These are phyloP conservation scores for Conopomorpha cramerella DNA, from an alignment of 1,140 invertebrate species.

Conservation along the genomic window DNA sequence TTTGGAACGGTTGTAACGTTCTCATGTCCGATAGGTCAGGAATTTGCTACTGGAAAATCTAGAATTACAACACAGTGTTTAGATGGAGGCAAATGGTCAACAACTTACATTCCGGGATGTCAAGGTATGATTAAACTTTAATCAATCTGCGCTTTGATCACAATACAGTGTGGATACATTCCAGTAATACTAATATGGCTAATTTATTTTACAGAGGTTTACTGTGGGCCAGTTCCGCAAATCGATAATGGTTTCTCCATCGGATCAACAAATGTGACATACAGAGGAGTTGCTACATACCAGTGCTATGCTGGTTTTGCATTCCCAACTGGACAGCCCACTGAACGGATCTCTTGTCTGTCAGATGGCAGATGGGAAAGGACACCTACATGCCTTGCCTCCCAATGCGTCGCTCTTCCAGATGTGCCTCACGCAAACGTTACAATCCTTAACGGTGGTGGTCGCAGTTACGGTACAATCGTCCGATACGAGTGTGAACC, in stretches of 20 bases:
- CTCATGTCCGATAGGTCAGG: slow-evolving; percentile 90
- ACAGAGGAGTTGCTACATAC: slow-evolving; percentile 89
- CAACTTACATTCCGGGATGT: slow-evolving; percentile 90
- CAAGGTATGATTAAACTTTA: too few species aligned
- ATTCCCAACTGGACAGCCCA: slow-evolving; percentile 84
- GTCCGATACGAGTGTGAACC: slow-evolving; percentile 93
- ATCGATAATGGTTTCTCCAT: slow-evolving; percentile 97
- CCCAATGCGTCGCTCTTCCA: slow-evolving; percentile 87
- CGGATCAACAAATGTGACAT: slow-evolving; percentile 93
- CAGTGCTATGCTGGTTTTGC: slow-evolving; percentile 96
- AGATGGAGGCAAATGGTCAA: slow-evolving; percentile 91
- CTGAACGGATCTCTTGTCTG: slow-evolving; percentile 87
- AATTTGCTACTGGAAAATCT: slow-evolving; percentile 89
- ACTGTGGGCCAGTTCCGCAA: slow-evolving; percentile 95
- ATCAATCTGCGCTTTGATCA: too few species aligned
- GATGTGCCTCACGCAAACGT: slow-evolving; percentile 88
- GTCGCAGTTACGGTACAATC: slow-evolving; percentile 93
- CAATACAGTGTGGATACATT: too few species aligned
- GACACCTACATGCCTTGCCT: slow-evolving; percentile 87
- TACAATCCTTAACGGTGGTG: slow-evolving; percentile 89
- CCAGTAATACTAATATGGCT: slow-evolving; percentile 4
- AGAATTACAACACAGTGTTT: slow-evolving; percentile 84
- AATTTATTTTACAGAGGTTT: slow-evolving; percentile 74
- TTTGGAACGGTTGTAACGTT: slow-evolving; percentile 90
- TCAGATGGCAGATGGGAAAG: slow-evolving; percentile 90